Evolutionary conservation across 2,113 vertebrate genomes (phyloP), one percentile per base, ranked within the genome.

Genomic region (Chlamydotis undulata): DNA sequence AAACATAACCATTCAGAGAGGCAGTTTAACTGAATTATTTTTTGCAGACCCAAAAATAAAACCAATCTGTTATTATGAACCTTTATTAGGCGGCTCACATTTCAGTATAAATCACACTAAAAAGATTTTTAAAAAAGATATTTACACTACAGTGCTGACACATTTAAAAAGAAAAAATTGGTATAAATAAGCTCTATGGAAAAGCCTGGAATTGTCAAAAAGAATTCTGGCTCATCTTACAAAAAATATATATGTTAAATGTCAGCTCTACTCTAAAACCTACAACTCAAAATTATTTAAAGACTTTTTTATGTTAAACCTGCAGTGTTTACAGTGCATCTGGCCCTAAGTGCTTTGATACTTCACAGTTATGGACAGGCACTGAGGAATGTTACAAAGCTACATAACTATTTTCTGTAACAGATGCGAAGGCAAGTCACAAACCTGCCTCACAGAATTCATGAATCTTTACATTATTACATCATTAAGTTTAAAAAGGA

Each of bases 51-150:
- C 94, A 96, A 98, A 96, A 98, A 97, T 96, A 98, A 98, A 98
- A 97, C 93, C 96, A 97, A 97, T 98, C 97, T 97, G 96, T 97
- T 98, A 98, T 98, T 97, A 98, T 98, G 98, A 99, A 99, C 99
- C 99, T 99, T 99, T 99, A 99, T 99, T 99, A 98, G 98, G 97
- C 85, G 99, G 99, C 98, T 99, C 99, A 98, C 98, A 98, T 98
- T 99, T 99, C 98, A 98, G 98, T 99, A 99, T 98, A 99, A 99
- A 99, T 99, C 99, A 99, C 98, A 99, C 99, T 99, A 99, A 99
- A 99, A 98, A 98, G 97, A 97, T 98, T 95, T 97, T 98, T 96
- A 97, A 98, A 99, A 98, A 96, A 98, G 98, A 98, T 99, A 99
- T 99, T 98, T 99, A 99, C 99, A 99, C 99, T 99, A 99, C 99